Evolutionary conservation across 1,140 invertebrate species (phyloP).

Genomic region (Scaptomyza montana): DNA sequence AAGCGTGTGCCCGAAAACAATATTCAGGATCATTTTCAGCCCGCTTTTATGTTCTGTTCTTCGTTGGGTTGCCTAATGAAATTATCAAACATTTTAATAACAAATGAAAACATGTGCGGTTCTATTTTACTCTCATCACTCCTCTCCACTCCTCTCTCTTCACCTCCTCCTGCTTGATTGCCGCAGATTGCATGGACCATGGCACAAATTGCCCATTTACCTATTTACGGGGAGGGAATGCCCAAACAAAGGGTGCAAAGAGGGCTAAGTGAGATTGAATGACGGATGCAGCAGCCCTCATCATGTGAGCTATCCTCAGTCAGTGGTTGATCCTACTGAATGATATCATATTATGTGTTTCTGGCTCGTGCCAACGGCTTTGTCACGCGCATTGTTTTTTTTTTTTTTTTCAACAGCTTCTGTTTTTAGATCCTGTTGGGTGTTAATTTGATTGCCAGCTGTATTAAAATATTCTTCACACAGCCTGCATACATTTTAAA

Average conservation of each 20-base stretch:
- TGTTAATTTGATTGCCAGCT: slow-evolving; percentile 54
- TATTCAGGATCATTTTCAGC: slow-evolving; percentile 50
- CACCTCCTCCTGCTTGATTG: slow-evolving; percentile 20
- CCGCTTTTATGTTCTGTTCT: slow-evolving; percentile 49
- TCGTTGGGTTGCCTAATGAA: slow-evolving; percentile 70
- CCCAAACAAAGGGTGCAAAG: slow-evolving; percentile 1
- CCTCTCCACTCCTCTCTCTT: too few species aligned
- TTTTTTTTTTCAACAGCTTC: slow-evolving; percentile 32
- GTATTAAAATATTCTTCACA: slow-evolving; percentile 15
- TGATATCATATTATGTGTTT: slow-evolving; percentile 52
- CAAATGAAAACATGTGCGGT: slow-evolving; percentile 84
- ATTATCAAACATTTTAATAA: slow-evolving; percentile 84
- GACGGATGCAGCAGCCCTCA: slow-evolving; percentile 29
- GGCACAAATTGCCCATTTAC: slow-evolving; percentile 54
- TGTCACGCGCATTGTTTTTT: slow-evolving; percentile 52
- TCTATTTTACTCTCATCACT: neutral
- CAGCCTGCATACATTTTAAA: slow-evolving; percentile 3
- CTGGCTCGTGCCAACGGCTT: slow-evolving; percentile 60
- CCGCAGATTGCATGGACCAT: slow-evolving; percentile 74
- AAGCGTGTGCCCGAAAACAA: slow-evolving; percentile 68
- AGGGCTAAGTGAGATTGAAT: neutral
- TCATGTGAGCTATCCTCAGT: slow-evolving; percentile 26
- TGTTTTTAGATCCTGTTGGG: slow-evolving; percentile 16
- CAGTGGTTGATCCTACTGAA: slow-evolving; percentile 25
- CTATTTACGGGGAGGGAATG: slow-evolving; percentile 9